Base-by-base conservation (phyloP, 2,888 invertebrate species). In the Atherix ibis region DNA sequence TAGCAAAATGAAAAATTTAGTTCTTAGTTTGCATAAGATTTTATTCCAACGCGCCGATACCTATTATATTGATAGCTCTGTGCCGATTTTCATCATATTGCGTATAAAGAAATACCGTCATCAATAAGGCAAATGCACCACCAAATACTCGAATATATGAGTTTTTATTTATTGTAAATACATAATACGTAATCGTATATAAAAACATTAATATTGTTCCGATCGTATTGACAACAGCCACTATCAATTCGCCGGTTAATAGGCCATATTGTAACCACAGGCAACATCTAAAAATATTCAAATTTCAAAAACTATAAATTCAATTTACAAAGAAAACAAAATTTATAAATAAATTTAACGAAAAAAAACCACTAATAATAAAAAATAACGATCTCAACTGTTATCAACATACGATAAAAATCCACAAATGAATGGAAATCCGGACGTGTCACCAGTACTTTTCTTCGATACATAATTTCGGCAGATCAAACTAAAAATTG, bases 241-340 rank as follows among this genome's bases (percentile, higher is more conserved):
- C 67, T 34, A 73, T 73, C 33, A 60, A 56, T 50, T 84, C 82
- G 42, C 64, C 57, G 47, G 77, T 76, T 33, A 74, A 57, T 43
- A 74, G 58, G 31, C 82, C 82, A 60, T 84, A 84, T 31, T 74
- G 61, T 26, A 82, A 56, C 83, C 83, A 83, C 34, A 81, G 56
- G 42, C 67, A 67, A 47, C 73, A 71, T 42, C 78, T 78, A 62
- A 38, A 68, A 65, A 31, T 30, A 32, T 18, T 22, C 27, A 22
- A 22, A 22, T 12, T 15, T 18, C 15, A 14, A 24, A 33, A 33
- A n/a, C n/a, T n/a, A n/a, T n/a, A n/a, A n/a, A n/a, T n/a, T n/a
- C n/a, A n/a, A n/a, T n/a, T n/a, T n/a, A n/a, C n/a, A n/a, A n/a
- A n/a, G n/a, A n/a, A n/a, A n/a, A n/a, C n/a, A n/a, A n/a, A n/a